A percentile compares a stretch with the other conserved stretches of the same genome.
phyloP scores from a whole-genome alignment of 2,888 invertebrate species.

The Troides aeacus region DNA sequence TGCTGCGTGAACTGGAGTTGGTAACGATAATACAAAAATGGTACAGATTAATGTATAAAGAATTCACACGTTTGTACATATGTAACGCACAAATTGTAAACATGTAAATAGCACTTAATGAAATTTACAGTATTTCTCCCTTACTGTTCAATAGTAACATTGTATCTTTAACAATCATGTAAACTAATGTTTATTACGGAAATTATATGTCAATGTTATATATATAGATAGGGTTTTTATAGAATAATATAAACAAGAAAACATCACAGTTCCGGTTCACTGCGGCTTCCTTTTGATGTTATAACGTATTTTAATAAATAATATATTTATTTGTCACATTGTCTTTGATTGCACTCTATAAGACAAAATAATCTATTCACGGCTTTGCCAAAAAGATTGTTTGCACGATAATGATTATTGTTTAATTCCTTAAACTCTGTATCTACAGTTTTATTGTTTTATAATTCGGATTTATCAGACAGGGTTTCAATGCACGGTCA shows the following conservation, averaged over 20 bases:
- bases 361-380: constrained; percentile 16
- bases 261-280: constrained; percentile 10
- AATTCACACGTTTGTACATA: neutral
- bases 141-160: neutral
- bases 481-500: constrained; percentile 3
- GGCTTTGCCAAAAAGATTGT: constrained; percentile 15
- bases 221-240: too few relatives aligned
- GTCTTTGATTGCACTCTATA: constrained; percentile 33
- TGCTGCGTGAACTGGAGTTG: constrained; percentile 17
- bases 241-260: too few relatives aligned
- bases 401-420: neutral
- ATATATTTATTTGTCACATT: constrained; percentile 24
- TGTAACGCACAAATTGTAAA: constrained; percentile 11
- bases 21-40: neutral
- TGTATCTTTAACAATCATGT: too few relatives aligned
- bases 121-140: neutral
- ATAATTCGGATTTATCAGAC: constrained; percentile 13
- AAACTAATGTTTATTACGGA: too few relatives aligned
- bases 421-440: neutral
- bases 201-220: too few relatives aligned
- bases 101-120: constrained; percentile 11
- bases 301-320: constrained; percentile 31
- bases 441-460: constrained; percentile 7
- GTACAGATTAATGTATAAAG: neutral
- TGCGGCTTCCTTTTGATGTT: constrained; percentile 28